Evolutionary conservation across 2,888 invertebrate species (phyloP), one percentile per base, ranked within the genome.

Genomic region (Barypeithes pellucidus): DNA sequence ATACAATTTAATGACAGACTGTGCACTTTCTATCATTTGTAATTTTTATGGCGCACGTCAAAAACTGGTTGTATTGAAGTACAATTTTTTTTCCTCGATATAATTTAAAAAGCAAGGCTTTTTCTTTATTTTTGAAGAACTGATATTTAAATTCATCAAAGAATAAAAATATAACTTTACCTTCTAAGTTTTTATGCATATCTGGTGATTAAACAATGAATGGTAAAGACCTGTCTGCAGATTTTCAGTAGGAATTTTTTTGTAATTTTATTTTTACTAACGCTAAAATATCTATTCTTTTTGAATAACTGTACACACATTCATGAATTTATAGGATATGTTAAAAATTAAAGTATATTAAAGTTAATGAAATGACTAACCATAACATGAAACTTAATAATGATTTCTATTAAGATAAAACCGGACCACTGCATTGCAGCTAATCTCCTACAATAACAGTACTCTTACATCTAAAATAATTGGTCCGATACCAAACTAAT

Each of bases 321-420:
- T 50, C n/a, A 20, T 22, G 22, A 50, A 50, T 50, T 12, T 24
- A 22, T 24, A 50, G 1, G 50, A 20, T 12, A 22, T 50, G 50
- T 24, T 24, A 50, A n/a, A 3, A 50, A 24, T 22, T 11, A 24
- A 50, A 50, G 24, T 22, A n/a, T 24, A n/a, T 50, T 50, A 50
- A 24, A 20, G 50, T 24, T 50, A 50, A 50, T 50, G 20, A 50
- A 20, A 24, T 22, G 18, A 45, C 20, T 50, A 50, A 50, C 50
- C 20, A 50, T 20, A 20, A 22, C 12, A 22, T 50, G 45, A 18
- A 41, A 18, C 2, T 7, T 45, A 18, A 20, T 18, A 45, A 45
- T 11, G 54, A 54, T 54, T 54, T 54, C 33, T 1, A 54, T 54
- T 57, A 57, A 57, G 54, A 33, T 57, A 57, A 16, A 29, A 33